A percentile compares a stretch with the other conserved stretches of the same genome.
These are phyloP conservation scores for Oscheius sp. DNA, from an alignment of 1,140 invertebrate species.

Conservation along the genomic window DNA sequence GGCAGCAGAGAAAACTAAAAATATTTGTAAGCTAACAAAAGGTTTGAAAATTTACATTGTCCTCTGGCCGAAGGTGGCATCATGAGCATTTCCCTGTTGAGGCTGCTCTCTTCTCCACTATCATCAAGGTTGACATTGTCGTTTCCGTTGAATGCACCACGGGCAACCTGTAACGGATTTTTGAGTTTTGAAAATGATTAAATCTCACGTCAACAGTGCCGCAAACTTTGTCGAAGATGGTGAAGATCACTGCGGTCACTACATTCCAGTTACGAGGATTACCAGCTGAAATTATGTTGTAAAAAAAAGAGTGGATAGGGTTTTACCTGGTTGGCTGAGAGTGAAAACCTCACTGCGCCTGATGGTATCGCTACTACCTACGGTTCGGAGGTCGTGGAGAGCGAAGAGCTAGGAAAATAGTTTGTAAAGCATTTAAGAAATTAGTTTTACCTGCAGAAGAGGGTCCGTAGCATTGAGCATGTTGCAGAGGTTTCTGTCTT, in stretches of 20 bases:
- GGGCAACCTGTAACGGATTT: conserved; percentile 17
- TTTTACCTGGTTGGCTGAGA: conserved; percentile 22
- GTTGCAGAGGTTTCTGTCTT: conserved; percentile 8
- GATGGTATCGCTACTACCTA: conserved; percentile 1
- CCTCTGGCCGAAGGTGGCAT: conserved; percentile 13
- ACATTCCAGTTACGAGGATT: conserved; percentile 31
- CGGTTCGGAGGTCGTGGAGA: conserved; percentile 13
- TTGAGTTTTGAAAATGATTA: too few species aligned
- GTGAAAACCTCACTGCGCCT: conserved; percentile 16
- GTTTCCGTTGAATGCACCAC: neutral
- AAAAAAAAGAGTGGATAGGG: neutral
- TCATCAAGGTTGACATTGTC: neutral
- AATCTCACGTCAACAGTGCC: conserved; percentile 1
- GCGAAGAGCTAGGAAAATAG: conserved; percentile 12
- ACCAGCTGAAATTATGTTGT: neutral
- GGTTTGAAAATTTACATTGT: neutral
- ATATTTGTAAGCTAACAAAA: neutral
- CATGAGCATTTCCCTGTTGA: conserved; percentile 23
- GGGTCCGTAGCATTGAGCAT: conserved; percentile 16
- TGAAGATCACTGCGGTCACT: neutral
- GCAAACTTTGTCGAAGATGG: conserved; percentile 1
- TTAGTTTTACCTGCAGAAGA: conserved; percentile 3
- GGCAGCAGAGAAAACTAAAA: neutral
- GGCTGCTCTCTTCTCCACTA: conserved; percentile 1
- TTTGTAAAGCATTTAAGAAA: neutral